Percentiles rank a stretch among this genome's conserved stretches.
Conservation (phyloP, 2,888 invertebrate species). For the Nectonema munidae region DNA sequence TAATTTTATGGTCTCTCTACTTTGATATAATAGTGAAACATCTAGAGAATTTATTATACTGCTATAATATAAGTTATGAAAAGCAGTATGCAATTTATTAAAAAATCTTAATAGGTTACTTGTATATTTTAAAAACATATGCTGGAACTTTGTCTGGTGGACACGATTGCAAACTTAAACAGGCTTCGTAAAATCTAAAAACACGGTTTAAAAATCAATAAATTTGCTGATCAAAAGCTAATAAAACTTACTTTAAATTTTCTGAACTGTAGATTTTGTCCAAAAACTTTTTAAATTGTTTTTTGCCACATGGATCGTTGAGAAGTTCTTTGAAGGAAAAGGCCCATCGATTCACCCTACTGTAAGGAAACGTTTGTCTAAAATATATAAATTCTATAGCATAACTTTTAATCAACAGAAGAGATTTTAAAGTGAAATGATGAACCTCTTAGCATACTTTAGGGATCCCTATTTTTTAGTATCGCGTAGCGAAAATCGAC, state of each 20-base stretch:
- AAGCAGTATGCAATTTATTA: background rate
- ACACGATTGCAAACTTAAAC: conserved; percentile 55
- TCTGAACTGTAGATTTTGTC: conserved; percentile 94
- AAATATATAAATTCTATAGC: conserved; percentile 7
- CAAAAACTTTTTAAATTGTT: conserved; percentile 73
- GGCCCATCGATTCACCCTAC: conserved; percentile 78
- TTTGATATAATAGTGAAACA: too few species aligned
- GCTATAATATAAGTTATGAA: background rate
- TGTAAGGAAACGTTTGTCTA: conserved; percentile 49
- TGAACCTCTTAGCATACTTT: too few species aligned
- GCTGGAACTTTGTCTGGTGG: conserved; percentile 48
- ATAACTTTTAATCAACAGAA: conserved; percentile 10
- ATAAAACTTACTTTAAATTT: conserved; percentile 59
- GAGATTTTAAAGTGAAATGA: conserved; percentile 1
- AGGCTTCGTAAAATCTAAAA: conserved; percentile 63
- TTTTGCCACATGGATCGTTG: conserved; percentile 66
- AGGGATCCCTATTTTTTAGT: too few species aligned
- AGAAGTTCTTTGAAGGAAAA: conserved; percentile 74
- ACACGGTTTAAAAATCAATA: too few species aligned
- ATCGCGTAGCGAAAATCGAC: too few species aligned
- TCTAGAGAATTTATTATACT: too few species aligned
- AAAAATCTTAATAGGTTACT: conserved; percentile 19
- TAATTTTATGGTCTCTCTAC: too few species aligned
- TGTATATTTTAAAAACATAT: conserved; percentile 54
- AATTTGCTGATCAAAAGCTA: too few species aligned